Conservation (phyloP, 2,888 invertebrate genomes). For the Odiellus spinosus region DNA sequence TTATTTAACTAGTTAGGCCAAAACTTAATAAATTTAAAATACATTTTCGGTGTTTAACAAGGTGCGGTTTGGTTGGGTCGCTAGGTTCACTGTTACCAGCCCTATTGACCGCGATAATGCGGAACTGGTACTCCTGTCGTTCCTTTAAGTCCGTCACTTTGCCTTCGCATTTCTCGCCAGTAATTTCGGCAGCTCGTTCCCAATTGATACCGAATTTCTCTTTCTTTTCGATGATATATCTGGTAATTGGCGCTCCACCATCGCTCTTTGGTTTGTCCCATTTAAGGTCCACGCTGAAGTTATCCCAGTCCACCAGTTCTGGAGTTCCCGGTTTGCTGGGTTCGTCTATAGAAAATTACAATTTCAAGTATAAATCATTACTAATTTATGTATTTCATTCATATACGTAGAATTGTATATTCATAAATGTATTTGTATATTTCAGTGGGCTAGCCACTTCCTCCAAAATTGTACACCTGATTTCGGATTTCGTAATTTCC, state of each 20-base stretch:
- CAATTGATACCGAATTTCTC: constrained; percentile 54
- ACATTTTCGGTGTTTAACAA: constrained; percentile 73
- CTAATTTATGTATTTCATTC: too few relatives aligned
- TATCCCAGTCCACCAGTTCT: constrained; percentile 36
- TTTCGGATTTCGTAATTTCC: too few relatives aligned
- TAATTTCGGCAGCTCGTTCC: constrained; percentile 72
- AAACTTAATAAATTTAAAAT: too few relatives aligned
- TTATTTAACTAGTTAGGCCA: too few relatives aligned
- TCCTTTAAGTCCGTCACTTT: constrained; percentile 73
- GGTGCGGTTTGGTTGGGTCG: constrained; percentile 73
- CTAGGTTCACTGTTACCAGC: constrained; percentile 80
- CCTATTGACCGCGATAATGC: constrained; percentile 79
- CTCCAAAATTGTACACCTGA: too few relatives aligned
- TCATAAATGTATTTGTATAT: too few relatives aligned
- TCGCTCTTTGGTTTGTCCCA: constrained; percentile 93
- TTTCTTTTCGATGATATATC: constrained; percentile 75
- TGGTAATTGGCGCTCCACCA: constrained; percentile 80
- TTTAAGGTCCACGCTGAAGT: constrained; percentile 39
- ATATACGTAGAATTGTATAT: too few relatives aligned
- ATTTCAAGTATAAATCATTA: too few relatives aligned
- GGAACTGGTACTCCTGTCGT: constrained; percentile 78
- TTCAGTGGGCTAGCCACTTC: too few relatives aligned
- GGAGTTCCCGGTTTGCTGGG: constrained; percentile 34
- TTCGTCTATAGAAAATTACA: constrained; percentile 28
- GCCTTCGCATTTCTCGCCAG: constrained; percentile 22